These are phyloP conservation scores for Eupithecia subfuscata DNA, from an alignment of 2,888 invertebrate species.

Conservation along the genomic window DNA sequence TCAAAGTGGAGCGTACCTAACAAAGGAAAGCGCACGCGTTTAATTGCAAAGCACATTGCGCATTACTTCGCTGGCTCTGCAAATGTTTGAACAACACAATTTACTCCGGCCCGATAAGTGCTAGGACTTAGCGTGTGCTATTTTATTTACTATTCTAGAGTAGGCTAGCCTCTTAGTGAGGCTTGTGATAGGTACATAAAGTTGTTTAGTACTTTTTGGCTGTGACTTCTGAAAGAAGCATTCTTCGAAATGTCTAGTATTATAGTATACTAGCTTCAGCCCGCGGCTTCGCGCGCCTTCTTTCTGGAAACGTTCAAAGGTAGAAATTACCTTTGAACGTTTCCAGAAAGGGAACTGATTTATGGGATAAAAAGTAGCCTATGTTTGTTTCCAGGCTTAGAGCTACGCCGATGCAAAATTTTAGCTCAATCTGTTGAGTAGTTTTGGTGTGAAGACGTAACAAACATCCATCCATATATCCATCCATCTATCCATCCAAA, in stretches of 20 bases:
- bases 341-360: no score
- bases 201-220: background rate
- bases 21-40: slow-evolving; percentile 48
- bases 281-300: no score
- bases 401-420: no score
- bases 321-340: no score
- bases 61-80: background rate
- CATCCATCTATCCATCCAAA: no score
- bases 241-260: background rate
- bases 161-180: slow-evolving; percentile 7
- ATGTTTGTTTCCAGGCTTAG: no score
- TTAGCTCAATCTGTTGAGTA: no score
- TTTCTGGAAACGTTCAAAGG: no score
- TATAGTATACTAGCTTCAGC: no score
- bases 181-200: background rate
- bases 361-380: no score
- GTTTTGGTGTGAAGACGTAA: no score
- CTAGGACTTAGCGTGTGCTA: slow-evolving; percentile 2
- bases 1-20: slow-evolving; percentile 51
- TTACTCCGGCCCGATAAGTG: slow-evolving; percentile 12
- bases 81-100: slow-evolving; percentile 10
- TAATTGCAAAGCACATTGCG: slow-evolving; percentile 26
- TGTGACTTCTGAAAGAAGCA: background rate
- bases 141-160: slow-evolving; percentile 8
- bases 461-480: no score